Conservation (phyloP, 2,888 invertebrate genomes). For the Tridacna crocea region DNA sequence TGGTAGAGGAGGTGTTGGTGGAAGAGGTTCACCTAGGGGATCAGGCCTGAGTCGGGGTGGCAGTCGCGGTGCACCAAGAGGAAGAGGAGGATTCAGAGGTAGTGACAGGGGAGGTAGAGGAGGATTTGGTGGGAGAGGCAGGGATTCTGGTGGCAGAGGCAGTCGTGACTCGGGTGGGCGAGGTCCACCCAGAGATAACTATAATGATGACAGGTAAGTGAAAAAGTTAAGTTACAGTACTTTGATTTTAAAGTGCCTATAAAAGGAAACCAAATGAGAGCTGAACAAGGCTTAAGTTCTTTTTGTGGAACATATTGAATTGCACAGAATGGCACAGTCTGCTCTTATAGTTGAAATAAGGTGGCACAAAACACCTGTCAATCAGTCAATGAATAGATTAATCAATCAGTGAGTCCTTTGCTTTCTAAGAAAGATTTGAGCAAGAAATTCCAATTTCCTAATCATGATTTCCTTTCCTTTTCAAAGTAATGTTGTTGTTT, state of each 20-base stretch:
- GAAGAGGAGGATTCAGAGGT: conserved; percentile 49
- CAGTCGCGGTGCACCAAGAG: conserved; percentile 1
- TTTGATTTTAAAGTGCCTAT: background rate
- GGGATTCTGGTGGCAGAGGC: conserved; percentile 39
- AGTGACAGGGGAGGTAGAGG: conserved; percentile 55
- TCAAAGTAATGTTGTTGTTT: no score
- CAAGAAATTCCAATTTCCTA: no score
- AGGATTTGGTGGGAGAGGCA: conserved; percentile 43
- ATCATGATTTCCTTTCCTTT: no score
- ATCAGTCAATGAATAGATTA: no score
- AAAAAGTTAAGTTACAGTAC: background rate
- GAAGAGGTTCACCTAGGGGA: conserved; percentile 33
- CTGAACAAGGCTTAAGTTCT: no score
- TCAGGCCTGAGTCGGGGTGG: conserved; percentile 33
- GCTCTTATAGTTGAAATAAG: no score
- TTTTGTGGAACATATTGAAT: no score
- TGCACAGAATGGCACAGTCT: no score
- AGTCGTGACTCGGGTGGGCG: conserved; percentile 35
- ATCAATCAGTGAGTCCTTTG: no score
- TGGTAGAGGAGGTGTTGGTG: conserved; percentile 29
- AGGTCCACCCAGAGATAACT: conserved; percentile 37
- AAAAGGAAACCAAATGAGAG: background rate
- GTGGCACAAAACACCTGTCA: no score
- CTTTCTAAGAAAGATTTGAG: no score
- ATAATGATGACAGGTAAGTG: conserved; percentile 51